phyloP scores from a whole-genome alignment of 2,888 invertebrate genomes.

The Synergus gifuensis region DNA sequence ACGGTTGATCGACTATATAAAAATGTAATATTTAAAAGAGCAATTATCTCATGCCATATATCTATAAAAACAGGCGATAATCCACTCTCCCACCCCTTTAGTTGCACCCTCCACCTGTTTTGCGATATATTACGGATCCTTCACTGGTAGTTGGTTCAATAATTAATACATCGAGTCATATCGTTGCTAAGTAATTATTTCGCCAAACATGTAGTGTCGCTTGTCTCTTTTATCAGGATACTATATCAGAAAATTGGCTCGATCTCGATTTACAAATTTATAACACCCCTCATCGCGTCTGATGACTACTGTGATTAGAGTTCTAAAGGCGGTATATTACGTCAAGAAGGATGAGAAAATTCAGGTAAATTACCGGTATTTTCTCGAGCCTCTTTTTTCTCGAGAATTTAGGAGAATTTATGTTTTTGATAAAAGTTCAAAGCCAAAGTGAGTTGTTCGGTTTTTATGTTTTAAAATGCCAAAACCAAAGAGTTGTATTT shows the following conservation, averaged over 20 bases:
- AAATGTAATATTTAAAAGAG: constrained; percentile 66
- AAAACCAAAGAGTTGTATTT: too few species aligned
- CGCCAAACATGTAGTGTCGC: constrained; percentile 61
- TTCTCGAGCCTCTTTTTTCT: too few species aligned
- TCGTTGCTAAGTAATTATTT: constrained; percentile 72
- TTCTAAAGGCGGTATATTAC: too few species aligned
- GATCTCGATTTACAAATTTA: constrained; percentile 33
- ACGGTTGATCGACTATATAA: constrained; percentile 64
- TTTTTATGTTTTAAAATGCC: too few species aligned
- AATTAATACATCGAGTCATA: constrained; percentile 70
- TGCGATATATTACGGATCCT: constrained; percentile 51
- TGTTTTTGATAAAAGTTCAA: too few species aligned
- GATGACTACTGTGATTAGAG: too few species aligned
- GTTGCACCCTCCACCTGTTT: constrained; percentile 44
- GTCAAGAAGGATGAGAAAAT: too few species aligned
- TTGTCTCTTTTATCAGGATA: constrained; percentile 7
- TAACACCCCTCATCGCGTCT: constrained; percentile 8
- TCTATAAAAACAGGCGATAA: constrained; percentile 59
- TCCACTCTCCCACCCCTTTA: constrained; percentile 43
- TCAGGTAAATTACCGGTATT: too few species aligned
- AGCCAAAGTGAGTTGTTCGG: too few species aligned
- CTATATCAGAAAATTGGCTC: constrained; percentile 35
- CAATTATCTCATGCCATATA: constrained; percentile 69
- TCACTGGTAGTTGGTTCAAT: constrained; percentile 62
- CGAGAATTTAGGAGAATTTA: too few species aligned